A percentile compares a stretch with the other conserved stretches of the same genome.
phyloP scores from a whole-genome alignment of 2,888 invertebrate genomes.

The Monochamus alternatus region DNA sequence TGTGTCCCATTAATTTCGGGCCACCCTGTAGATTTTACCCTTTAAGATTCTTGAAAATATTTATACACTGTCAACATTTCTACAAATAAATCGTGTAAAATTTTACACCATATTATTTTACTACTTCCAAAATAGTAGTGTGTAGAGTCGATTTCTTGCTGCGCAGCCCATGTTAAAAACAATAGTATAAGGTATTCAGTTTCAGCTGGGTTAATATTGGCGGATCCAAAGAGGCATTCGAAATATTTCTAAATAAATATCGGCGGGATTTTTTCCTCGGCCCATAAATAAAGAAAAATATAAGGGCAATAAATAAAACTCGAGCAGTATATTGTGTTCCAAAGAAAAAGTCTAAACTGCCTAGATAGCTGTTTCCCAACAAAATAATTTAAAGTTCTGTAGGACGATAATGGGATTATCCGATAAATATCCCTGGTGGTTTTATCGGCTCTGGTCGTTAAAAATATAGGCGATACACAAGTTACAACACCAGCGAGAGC shows the following conservation, averaged over 20 bases:
- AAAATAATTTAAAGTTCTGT: constrained; percentile 18
- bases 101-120: no score
- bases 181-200: no score
- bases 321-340: not conserved
- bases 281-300: constrained; percentile 1
- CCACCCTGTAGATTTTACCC: no score
- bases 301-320: constrained; percentile 8
- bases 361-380: constrained; percentile 17
- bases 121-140: no score
- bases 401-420: constrained; percentile 21
- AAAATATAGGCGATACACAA: constrained; percentile 14
- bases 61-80: no score
- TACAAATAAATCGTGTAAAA: no score
- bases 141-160: no score
- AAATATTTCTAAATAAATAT: constrained; percentile 10
- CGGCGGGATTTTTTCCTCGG: not conserved
- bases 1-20: no score
- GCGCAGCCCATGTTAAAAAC: no score
- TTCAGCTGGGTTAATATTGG: no score
- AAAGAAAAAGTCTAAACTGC: constrained; percentile 20
- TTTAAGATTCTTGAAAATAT: no score
- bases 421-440: constrained; percentile 22
- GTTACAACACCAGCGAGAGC: not conserved
- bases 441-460: constrained; percentile 6
- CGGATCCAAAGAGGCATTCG: no score